Percentiles rank a stretch among this genome's conserved stretches.
These are phyloP conservation scores for Stictocephala bisonia DNA, from an alignment of 2,888 invertebrate species.

Conservation along the genomic window DNA sequence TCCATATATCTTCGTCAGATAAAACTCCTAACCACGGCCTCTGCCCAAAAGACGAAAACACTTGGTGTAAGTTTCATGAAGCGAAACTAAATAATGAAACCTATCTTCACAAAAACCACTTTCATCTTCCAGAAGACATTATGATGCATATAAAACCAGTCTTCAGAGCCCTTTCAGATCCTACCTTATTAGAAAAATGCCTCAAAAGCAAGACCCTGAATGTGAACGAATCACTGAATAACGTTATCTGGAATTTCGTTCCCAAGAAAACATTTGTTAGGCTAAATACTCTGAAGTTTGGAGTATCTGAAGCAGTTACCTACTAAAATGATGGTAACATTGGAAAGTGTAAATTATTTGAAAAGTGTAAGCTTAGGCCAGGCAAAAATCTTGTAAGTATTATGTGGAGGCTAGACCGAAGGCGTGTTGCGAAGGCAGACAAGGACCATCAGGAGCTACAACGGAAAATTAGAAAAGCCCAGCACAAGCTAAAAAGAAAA, in stretches of 20 bases:
- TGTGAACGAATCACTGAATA: conserved; percentile 36
- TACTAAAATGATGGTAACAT: conserved; percentile 38
- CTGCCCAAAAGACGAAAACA: conserved; percentile 55
- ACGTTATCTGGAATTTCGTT: conserved; percentile 41
- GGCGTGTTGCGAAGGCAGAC: no score
- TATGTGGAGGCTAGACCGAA: conserved; percentile 25
- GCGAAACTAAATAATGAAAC: neutral
- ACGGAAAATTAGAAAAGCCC: conserved; percentile 28
- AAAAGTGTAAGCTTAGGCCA: conserved; percentile 7
- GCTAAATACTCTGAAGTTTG: conserved; percentile 42
- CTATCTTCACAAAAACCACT: conserved; percentile 21
- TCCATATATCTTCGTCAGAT: conserved; percentile 30
- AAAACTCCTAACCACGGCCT: conserved; percentile 49
- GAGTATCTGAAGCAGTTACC: conserved; percentile 42
- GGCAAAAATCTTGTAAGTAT: conserved; percentile 27
- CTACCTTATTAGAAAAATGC: conserved; percentile 36
- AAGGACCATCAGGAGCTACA: conserved; percentile 11
- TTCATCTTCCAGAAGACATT: conserved; percentile 25
- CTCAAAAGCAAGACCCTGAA: conserved; percentile 41
- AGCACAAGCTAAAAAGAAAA: conserved; percentile 15
- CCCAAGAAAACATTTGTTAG: conserved; percentile 47
- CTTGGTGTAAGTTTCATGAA: conserved; percentile 55
- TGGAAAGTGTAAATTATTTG: conserved; percentile 20
- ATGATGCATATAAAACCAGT: conserved; percentile 32
- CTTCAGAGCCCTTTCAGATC: conserved; percentile 14